Conservation (phyloP, 2,797 vertebrate species). For the Graptemys geographica region DNA sequence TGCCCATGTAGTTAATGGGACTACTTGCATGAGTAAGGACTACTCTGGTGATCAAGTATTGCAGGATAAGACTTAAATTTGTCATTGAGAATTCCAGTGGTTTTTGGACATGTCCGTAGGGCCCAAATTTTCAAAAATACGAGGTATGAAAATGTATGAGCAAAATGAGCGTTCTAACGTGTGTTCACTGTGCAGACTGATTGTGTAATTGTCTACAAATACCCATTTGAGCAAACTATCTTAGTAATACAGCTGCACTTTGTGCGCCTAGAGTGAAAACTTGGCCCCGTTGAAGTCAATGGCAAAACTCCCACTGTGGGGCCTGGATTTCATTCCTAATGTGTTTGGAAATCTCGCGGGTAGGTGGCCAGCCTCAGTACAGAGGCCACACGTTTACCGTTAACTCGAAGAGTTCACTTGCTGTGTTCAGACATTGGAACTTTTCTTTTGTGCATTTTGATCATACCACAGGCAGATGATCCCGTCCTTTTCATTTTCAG, state of each 20-base stretch:
- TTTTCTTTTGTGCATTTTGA: background rate
- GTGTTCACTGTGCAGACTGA: background rate
- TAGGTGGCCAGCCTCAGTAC: accelerated
- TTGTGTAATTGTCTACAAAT: background rate
- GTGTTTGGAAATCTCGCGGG: background rate
- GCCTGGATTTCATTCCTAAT: background rate
- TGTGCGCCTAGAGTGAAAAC: background rate
- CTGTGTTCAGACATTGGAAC: background rate
- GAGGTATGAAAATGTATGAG: background rate
- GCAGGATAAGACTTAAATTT: background rate
- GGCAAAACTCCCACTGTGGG: background rate
- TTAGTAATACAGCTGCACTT: background rate
- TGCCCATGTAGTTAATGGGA: background rate
- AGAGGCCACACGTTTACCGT: accelerated
- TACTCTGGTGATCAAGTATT: accelerated
- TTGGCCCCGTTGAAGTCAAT: background rate
- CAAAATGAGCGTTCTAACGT: background rate
- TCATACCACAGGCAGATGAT: background rate
- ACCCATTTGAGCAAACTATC: background rate
- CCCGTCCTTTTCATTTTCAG: background rate
- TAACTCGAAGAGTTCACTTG: background rate
- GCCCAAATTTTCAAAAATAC: background rate
- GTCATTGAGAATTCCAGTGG: background rate
- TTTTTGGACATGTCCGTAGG: background rate
- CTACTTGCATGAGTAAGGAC: accelerated